Percentiles rank a stretch among this genome's conserved stretches.
Evolutionary conservation across 2,797 vertebrate genomes (phyloP).

Genomic region (Oophaga sylvatica): DNA sequence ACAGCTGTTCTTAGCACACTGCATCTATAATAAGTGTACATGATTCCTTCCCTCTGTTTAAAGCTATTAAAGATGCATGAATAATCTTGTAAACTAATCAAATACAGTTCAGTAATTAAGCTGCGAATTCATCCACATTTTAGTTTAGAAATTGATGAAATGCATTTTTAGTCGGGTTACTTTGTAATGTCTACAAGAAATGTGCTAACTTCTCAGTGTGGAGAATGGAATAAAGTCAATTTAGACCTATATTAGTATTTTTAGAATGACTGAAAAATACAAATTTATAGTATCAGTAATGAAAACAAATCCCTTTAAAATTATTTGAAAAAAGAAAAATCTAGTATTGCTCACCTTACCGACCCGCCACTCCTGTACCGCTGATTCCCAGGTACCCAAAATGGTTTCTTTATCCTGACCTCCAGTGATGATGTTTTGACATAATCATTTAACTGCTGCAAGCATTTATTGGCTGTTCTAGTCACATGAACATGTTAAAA

Average conservation of each 20-base stretch:
- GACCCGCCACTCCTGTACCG: no score
- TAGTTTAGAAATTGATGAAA: constrained; percentile 21
- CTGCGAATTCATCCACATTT: constrained; percentile 48
- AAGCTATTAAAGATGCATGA: constrained; percentile 52
- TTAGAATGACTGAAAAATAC: neutral
- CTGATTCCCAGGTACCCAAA: no score
- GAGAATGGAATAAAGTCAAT: neutral
- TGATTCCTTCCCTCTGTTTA: constrained; percentile 30
- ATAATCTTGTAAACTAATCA: constrained; percentile 57
- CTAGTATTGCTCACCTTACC: no score
- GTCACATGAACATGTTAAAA: no score
- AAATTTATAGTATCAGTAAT: neutral
- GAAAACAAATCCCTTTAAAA: neutral
- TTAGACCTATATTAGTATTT: neutral
- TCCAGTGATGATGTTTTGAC: no score
- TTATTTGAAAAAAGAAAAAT: no score
- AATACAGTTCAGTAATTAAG: constrained; percentile 53
- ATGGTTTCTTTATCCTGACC: no score
- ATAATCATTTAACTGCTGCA: no score
- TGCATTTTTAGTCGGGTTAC: constrained; percentile 29
- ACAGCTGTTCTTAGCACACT: constrained; percentile 41
- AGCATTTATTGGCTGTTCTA: no score
- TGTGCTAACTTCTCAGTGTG: neutral
- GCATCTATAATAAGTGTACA: constrained; percentile 41
- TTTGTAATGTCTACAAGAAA: constrained; percentile 25